Evolutionary conservation across 1,140 invertebrate genomes (phyloP), one percentile per base, ranked within the genome.

Genomic region (Polypedilum pembai): DNA sequence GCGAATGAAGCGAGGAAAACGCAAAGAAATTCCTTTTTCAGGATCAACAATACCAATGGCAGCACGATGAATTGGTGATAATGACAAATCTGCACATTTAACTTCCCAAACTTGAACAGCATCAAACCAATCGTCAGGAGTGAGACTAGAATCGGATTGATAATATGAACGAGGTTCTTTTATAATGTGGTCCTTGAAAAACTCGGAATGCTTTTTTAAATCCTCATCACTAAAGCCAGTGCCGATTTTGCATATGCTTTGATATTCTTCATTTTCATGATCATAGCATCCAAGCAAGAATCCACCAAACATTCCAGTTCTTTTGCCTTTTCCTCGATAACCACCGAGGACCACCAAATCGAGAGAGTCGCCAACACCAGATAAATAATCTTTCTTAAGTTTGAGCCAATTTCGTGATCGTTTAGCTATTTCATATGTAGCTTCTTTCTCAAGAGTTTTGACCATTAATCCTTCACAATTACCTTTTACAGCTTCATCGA

Each of bases 401-500:
- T 99, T 99, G 2, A 98, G 84, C 97, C 97, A 99, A 83, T 98
- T 99, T 76, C 92, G 89, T 0, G 96, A 99, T 65, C 98, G 85
- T 81, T 98, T 96, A 0, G 97, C 96, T 78, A 99, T 98, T 86
- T 99, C 97, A 84, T 99, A 99, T 0, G 93, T 94, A 0, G 98
- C 94, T 79, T 98, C 91, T 75, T 91, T 88, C 78, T 94, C 90
- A 41, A 99, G 83, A 0, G 96, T 96, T 85, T 99, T 99, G 0
- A 99, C 94, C 98, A 99, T 99, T 8, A 99, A 84, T 10, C 98
- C 98, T 85, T 99, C 98, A 83, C 98, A 99, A 80, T 97, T 97
- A 41, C 93, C 93, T 87, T 94, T 94, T 17, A 99, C 90, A n/a
- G 96, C 94, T 80, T 97, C 94, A 33, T 99, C 96, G 18, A 99